Base-by-base conservation (phyloP, 1,140 invertebrate genomes). In the Bombus difficillimus region DNA sequence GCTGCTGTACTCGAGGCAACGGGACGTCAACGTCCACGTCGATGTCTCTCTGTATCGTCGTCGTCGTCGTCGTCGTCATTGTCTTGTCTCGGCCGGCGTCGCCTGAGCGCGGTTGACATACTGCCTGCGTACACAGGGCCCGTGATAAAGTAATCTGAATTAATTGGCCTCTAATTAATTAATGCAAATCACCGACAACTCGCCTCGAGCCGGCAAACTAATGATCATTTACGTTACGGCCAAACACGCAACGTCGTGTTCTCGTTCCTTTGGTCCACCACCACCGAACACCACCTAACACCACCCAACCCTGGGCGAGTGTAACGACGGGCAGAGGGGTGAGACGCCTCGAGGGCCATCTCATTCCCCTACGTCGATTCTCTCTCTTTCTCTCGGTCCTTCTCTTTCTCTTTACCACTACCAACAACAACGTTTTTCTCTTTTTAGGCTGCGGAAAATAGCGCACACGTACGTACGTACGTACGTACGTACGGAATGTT, bases 131-230 rank as follows among this genome's bases (percentile, higher is more conserved):
- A 69, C 68, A 71, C 37, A 9, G 68, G 47, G 28, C 64, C 81
- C 75, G 86, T 77, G 90, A 91, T 91, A 90, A 92, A 92, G 89
- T 91, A 89, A 91, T 92, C 85, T 81, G 85, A 92, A 91, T 91
- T 90, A 91, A 91, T 91, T 89, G 88, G 83, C 77, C 83, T 72
- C 81, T 83, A 88, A 87, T 91, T 91, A 89, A 91, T 91, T 80
- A 92, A 92, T 88, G 88, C 87, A 90, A 87, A 91, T 91, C 87
- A 62, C 83, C 37, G 82, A 62, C 83, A 62, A 73, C 47, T 74
- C 81, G 76, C 34, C 37, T 41, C 81, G 74, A 80, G 82, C 66
- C 75, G 66, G 32, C 71, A 74, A 88, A 88, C 84, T 85, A 90
- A 89, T 82, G 85, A 81, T 80, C 89, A 69, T 90, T 90, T 83